These are phyloP conservation scores for Anser cygnoides DNA, from an alignment of 2,113 vertebrate genomes.

Conservation along the genomic window DNA sequence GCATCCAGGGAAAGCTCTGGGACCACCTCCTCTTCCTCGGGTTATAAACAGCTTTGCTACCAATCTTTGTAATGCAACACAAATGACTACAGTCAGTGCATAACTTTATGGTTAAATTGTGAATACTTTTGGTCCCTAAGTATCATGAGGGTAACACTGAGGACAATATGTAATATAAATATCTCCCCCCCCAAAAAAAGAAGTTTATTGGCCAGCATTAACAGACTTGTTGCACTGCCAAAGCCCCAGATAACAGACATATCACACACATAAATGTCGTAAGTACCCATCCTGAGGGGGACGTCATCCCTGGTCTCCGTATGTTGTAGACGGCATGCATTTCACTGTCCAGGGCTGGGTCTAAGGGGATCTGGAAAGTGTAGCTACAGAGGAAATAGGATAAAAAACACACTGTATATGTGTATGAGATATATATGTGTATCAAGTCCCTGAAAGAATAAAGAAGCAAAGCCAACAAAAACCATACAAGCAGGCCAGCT, in stretches of 20 bases:
- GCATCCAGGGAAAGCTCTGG: not conserved
- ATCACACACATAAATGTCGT: not conserved
- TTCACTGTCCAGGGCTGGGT: not conserved
- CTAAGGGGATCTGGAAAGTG: not conserved
- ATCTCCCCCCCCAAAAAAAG: not conserved
- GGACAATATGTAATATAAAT: not conserved
- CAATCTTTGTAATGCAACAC: not conserved
- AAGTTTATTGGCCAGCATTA: not conserved
- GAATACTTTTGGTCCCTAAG: not conserved
- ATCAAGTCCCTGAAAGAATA: not conserved
- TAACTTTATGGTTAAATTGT: not conserved
- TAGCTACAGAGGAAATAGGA: not conserved
- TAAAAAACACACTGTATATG: not conserved
- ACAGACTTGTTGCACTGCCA: not conserved
- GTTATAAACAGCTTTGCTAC: not conserved
- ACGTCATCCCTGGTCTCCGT: not conserved
- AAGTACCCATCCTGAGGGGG: not conserved
- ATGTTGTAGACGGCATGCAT: not conserved
- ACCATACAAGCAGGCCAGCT: not conserved
- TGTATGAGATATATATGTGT: too few relatives aligned
- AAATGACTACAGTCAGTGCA: not conserved
- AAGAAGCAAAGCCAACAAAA: not conserved
- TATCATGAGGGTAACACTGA: not conserved
- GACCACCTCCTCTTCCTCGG: fast-evolving
- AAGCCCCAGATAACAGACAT: not conserved